Conservation (phyloP, 2,797 vertebrate genomes). For the Mormyrops boulengeri region DNA sequence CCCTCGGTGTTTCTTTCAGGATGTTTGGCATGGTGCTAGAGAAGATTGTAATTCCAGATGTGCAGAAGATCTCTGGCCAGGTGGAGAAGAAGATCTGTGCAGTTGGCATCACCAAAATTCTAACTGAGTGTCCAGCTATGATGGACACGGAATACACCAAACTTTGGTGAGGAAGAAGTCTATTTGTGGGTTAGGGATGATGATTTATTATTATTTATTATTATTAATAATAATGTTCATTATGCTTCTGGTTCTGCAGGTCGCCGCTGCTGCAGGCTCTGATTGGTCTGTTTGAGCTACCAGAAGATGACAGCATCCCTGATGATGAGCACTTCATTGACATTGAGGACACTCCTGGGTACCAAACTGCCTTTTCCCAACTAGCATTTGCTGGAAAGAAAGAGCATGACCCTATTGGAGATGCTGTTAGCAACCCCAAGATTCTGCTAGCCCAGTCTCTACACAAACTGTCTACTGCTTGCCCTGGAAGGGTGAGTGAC, state of each 20-base stretch:
- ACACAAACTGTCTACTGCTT: conserved; percentile 90
- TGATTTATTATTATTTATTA: background rate
- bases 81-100: conserved; percentile 98
- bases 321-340: conserved; percentile 98
- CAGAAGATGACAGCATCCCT: conserved; percentile 92
- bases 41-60: conserved; percentile 95
- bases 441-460: conserved; percentile 93
- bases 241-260: conserved; percentile 53
- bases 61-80: conserved; percentile 92
- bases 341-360: conserved; percentile 94
- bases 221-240: background rate
- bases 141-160: conserved; percentile 98
- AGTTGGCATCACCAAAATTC: conserved; percentile 88
- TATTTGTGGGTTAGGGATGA: background rate
- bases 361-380: conserved; percentile 97
- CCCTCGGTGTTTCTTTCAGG: conserved; percentile 50
- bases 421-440: conserved; percentile 85
- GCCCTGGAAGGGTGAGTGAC: conserved; percentile 82
- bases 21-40: conserved; percentile 99
- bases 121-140: conserved; percentile 94
- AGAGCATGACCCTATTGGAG: conserved; percentile 90
- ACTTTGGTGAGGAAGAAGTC: conserved; percentile 71
- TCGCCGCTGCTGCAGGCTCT: conserved; percentile 87
- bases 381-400: conserved; percentile 94
- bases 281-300: conserved; percentile 92